These are phyloP conservation scores for Linepithema humile DNA, from an alignment of 1,140 invertebrate species.

Conservation along the genomic window DNA sequence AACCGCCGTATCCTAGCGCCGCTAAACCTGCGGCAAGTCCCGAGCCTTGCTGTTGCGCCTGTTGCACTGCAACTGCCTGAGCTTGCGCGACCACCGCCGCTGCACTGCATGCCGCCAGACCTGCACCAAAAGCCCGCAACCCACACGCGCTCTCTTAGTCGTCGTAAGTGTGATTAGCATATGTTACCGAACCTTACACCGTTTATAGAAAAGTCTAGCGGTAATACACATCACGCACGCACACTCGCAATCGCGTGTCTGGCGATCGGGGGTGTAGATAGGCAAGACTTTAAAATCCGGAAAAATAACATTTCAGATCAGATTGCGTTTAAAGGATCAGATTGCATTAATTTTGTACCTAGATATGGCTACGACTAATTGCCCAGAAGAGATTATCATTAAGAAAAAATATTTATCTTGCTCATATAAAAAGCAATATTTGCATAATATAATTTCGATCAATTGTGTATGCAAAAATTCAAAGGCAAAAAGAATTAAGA, in stretches of 20 bases:
- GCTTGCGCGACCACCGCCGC: constrained; percentile 83
- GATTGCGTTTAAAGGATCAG: constrained; percentile 4
- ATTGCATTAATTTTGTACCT: background rate
- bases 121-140: constrained; percentile 83
- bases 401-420: no score
- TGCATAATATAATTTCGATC: background rate
- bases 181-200: constrained; percentile 74
- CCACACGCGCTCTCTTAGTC: constrained; percentile 79
- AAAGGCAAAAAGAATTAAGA: background rate
- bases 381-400: no score
- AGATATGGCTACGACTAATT: no score
- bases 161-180: constrained; percentile 72
- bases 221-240: constrained; percentile 29
- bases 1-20: constrained; percentile 83
- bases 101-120: constrained; percentile 83
- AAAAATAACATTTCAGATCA: background rate
- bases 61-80: constrained; percentile 83
- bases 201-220: constrained; percentile 62
- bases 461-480: background rate
- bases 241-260: constrained; percentile 34
- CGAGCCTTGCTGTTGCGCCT: constrained; percentile 83
- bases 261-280: constrained; percentile 15
- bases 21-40: constrained; percentile 83
- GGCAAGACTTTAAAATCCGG: background rate
- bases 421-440: background rate